phyloP scores from a whole-genome alignment of 2,113 vertebrate species.

The Cyphomyrus discorhynchus region DNA sequence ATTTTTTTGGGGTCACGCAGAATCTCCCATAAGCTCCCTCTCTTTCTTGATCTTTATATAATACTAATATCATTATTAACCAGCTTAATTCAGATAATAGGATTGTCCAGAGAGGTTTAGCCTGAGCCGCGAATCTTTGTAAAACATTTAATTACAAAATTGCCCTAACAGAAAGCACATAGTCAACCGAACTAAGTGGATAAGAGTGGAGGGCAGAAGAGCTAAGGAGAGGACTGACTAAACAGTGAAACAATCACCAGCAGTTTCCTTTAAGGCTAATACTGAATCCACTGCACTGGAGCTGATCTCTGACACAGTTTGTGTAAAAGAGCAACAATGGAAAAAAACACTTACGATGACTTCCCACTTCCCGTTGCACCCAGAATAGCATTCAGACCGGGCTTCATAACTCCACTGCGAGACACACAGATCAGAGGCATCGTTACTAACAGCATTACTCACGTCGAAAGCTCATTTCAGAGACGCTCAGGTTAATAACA shows the following conservation, averaged over 20 bases:
- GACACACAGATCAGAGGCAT: conserved; percentile 29
- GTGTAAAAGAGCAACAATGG: not conserved
- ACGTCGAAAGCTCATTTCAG: not conserved
- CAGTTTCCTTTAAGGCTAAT: not conserved
- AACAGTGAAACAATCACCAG: not conserved
- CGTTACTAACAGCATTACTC: not conserved
- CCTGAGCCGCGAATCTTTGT: not conserved
- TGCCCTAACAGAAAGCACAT: not conserved
- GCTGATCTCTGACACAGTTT: not conserved
- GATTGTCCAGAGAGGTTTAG: conserved; percentile 33
- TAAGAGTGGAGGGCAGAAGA: not conserved
- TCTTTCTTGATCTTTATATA: not conserved
- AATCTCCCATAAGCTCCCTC: not conserved
- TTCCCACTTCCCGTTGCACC: conserved; percentile 93
- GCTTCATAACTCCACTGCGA: conserved; percentile 88
- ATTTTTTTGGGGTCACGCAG: not conserved
- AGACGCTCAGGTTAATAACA: not conserved
- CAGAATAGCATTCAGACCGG: conserved; percentile 90
- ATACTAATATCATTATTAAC: not conserved
- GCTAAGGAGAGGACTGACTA: not conserved
- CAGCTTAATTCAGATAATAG: not conserved
- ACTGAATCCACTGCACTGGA: not conserved
- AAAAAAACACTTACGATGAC: conserved; percentile 81
- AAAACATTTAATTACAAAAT: not conserved
- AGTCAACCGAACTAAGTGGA: not conserved